phyloP scores from a whole-genome alignment of 2,113 vertebrate species.

The Microcebus tavaratra region DNA sequence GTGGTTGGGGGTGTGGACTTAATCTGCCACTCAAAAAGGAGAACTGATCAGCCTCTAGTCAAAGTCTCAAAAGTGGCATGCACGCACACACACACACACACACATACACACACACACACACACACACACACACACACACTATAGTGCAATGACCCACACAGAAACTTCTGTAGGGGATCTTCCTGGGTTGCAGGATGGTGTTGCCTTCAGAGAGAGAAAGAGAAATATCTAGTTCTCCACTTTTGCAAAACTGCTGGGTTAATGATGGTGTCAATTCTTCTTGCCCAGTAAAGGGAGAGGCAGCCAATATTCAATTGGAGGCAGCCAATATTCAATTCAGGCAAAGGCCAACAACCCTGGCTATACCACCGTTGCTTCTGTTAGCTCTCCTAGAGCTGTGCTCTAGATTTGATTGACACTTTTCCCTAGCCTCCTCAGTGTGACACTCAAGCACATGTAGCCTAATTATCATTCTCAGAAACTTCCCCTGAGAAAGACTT shows the following conservation, averaged over 20 bases:
- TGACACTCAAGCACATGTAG: not conserved
- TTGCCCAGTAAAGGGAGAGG: not conserved
- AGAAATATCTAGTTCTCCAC: not conserved
- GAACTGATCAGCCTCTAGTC: no score
- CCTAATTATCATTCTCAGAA: not conserved
- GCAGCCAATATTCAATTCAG: not conserved
- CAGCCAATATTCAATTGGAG: not conserved
- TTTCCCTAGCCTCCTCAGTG: not conserved
- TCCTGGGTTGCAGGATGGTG: not conserved
- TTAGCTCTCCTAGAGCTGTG: not conserved
- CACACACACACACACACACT: not conserved
- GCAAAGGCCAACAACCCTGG: not conserved
- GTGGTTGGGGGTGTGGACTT: no score
- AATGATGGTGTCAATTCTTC: not conserved
- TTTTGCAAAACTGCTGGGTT: not conserved
- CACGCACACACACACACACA: no score
- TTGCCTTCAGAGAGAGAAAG: not conserved
- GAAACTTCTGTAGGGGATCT: not conserved
- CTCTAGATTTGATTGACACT: not conserved
- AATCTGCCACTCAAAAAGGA: no score
- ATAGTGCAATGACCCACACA: not conserved
- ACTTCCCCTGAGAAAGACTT: slow-evolving; percentile 18
- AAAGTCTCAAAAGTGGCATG: no score
- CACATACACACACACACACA: no score
- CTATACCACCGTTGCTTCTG: not conserved